phyloP scores from a whole-genome alignment of 2,797 vertebrate genomes.

The Acanthurus lineatus region DNA sequence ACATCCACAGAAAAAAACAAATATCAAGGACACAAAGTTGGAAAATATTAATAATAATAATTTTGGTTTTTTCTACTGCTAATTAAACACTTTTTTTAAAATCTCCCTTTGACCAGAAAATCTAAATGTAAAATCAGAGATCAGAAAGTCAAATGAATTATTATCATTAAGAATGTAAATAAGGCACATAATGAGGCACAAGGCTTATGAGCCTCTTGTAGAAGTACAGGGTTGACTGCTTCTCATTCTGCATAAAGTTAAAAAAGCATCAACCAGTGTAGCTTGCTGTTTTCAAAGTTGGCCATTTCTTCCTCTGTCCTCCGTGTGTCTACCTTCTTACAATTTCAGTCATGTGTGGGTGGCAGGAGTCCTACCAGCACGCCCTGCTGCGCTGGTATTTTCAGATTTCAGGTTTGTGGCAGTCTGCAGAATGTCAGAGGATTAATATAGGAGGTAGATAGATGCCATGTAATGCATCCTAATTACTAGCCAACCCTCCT shows the following conservation, averaged over 20 bases:
- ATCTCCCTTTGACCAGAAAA: no score
- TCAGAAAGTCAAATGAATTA: no score
- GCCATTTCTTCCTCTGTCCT: constrained; percentile 9
- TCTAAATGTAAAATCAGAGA: no score
- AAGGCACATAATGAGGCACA: no score
- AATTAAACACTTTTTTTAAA: no score
- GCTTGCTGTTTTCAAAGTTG: neutral
- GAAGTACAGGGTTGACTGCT: no score
- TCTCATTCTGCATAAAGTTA: neutral
- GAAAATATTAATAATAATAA: no score
- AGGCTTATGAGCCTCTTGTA: no score
- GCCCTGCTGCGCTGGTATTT: constrained; percentile 64
- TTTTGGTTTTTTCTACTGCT: no score
- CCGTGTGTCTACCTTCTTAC: constrained; percentile 27
- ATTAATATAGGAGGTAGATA: constrained; percentile 69
- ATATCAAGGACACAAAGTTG: no score
- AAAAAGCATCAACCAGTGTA: neutral
- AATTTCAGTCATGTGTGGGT: constrained; percentile 57
- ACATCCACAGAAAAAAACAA: no score
- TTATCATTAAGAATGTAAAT: no score
- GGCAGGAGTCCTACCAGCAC: constrained; percentile 47
- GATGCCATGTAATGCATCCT: constrained; percentile 64
- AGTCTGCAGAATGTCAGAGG: constrained; percentile 78
- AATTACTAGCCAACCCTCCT: constrained; percentile 67
- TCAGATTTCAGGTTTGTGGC: constrained; percentile 68